These are phyloP conservation scores for Cataglyphis altisquamis DNA, from an alignment of 2,888 invertebrate species.

Conservation along the genomic window DNA sequence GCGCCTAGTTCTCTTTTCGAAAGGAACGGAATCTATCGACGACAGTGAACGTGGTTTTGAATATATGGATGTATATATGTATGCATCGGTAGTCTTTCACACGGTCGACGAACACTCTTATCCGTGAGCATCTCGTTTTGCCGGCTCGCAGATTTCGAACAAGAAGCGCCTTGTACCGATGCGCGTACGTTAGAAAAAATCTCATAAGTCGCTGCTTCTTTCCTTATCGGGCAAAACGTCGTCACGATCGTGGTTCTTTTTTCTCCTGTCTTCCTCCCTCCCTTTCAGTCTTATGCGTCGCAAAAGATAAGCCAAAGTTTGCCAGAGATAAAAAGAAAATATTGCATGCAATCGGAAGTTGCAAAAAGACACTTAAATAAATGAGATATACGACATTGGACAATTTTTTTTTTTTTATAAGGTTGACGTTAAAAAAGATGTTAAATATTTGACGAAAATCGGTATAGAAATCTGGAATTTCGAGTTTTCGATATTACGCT, in stretches of 20 bases:
- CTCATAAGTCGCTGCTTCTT: conserved; percentile 56
- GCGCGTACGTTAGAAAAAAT: conserved; percentile 64
- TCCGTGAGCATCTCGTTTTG: conserved; percentile 58
- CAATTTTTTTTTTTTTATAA: neutral
- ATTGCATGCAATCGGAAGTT: conserved; percentile 21
- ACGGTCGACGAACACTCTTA: conserved; percentile 67
- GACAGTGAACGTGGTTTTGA: conserved; percentile 35
- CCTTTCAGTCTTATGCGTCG: neutral
- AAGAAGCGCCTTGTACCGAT: conserved; percentile 68
- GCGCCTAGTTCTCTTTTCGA: conserved; percentile 17
- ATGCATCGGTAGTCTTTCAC: conserved; percentile 60
- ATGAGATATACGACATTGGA: neutral
- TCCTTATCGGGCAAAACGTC: conserved; percentile 63
- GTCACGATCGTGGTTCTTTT: conserved; percentile 60
- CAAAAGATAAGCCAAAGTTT: conserved; percentile 44
- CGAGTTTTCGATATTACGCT: neutral
- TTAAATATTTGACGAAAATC: neutral
- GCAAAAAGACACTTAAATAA: conserved; percentile 9
- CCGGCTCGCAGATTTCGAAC: conserved; percentile 61
- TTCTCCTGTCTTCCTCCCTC: conserved; percentile 19
- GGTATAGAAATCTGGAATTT: neutral
- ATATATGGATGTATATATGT: conserved; percentile 22
- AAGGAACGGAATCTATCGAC: conserved; percentile 42
- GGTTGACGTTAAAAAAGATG: neutral
- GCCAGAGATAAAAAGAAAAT: conserved; percentile 43